phyloP scores from a whole-genome alignment of 1,140 invertebrate species.

The Polypedilum pembai region DNA sequence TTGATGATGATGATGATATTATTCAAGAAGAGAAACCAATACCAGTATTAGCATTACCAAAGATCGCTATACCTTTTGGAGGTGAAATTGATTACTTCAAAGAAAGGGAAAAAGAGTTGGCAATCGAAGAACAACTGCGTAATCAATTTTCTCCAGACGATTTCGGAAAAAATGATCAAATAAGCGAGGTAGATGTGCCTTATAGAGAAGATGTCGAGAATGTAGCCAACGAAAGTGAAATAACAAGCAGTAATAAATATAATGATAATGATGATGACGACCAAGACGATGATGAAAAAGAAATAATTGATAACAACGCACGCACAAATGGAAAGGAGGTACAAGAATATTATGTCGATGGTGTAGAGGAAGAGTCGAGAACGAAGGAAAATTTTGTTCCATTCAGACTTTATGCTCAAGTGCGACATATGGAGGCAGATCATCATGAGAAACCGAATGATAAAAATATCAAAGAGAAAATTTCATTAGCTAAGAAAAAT shows the following conservation, averaged over 20 bases:
- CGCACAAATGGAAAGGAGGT: neutral
- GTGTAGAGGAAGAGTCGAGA: neutral
- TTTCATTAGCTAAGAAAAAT: neutral
- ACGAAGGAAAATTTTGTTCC: conserved; percentile 9
- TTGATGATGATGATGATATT: neutral
- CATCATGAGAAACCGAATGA: neutral
- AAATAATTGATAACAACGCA: neutral
- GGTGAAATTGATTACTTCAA: conserved; percentile 16
- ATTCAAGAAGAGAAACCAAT: neutral
- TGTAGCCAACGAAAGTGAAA: neutral
- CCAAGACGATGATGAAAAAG: neutral
- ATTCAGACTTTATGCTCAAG: conserved; percentile 1
- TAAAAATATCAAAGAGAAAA: neutral
- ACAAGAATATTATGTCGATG: neutral
- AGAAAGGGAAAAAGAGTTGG: conserved; percentile 8
- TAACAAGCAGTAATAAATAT: neutral
- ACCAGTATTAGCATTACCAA: neutral
- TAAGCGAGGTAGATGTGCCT: neutral
- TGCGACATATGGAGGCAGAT: neutral
- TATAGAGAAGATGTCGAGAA: neutral
- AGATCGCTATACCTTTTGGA: neutral
- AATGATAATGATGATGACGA: neutral
- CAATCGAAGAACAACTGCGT: neutral
- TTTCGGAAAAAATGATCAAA: neutral
- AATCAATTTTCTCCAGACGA: neutral